Conservation (phyloP, 2,888 invertebrate genomes). For the Lissonota sp. region DNA sequence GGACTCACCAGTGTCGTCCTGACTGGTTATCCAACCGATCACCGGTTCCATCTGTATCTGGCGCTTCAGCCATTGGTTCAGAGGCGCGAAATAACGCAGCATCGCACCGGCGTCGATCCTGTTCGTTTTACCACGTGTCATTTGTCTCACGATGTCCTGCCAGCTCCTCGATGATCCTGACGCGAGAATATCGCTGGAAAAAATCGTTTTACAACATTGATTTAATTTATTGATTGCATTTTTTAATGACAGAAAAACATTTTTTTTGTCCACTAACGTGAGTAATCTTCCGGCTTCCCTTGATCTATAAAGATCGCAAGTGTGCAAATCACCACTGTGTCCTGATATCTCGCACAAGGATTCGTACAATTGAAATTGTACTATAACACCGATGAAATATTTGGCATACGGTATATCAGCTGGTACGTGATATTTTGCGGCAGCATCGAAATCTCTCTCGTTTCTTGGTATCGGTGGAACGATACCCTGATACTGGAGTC, state of each 20-base stretch:
- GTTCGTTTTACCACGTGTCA: conserved; percentile 90
- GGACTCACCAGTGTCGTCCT: conserved; percentile 86
- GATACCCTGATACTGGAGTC: conserved; percentile 90
- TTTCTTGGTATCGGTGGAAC: conserved; percentile 89
- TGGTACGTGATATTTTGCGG: conserved; percentile 92
- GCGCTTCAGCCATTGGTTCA: conserved; percentile 91
- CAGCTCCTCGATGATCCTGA: conserved; percentile 88
- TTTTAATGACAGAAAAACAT: conserved; percentile 16
- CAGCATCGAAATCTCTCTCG: conserved; percentile 93
- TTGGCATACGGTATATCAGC: conserved; percentile 87
- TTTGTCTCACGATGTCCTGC: conserved; percentile 89
- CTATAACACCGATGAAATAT: conserved; percentile 92
- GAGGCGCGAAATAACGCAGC: conserved; percentile 92
- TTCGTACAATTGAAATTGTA: conserved; percentile 94
- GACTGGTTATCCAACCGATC: conserved; percentile 90
- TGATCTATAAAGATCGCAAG: conserved; percentile 92
- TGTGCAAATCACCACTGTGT: conserved; percentile 90
- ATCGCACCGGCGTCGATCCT: conserved; percentile 91
- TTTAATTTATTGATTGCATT: too few species aligned
- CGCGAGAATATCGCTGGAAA: conserved; percentile 88
- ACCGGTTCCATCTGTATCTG: conserved; percentile 90
- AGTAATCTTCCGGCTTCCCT: conserved; percentile 91
- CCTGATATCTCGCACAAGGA: conserved; percentile 90
- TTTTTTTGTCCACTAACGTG: conserved; percentile 85
- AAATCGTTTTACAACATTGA: too few species aligned